Conservation (phyloP, 1,140 invertebrate genomes). For the Bicyclus anynana region DNA sequence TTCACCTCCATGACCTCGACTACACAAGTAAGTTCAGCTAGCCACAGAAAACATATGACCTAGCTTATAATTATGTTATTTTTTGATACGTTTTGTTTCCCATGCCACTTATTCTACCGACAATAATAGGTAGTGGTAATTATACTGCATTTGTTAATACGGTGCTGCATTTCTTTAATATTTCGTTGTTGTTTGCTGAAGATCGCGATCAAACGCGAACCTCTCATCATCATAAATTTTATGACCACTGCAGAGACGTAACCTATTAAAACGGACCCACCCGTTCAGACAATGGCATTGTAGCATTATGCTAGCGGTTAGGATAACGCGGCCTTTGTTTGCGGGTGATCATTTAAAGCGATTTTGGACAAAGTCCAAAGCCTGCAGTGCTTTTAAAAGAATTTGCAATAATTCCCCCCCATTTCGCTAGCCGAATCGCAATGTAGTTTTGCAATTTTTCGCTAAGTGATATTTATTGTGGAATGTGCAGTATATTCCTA, state of each 20-base stretch:
- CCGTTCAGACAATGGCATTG: not conserved
- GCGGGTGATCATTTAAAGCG: constrained; percentile 18
- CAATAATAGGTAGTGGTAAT: no score
- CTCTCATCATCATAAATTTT: not conserved
- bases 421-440: constrained; percentile 10
- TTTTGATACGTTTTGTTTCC: no score
- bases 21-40: no score
- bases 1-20: no score
- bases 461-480: constrained; percentile 22
- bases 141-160: no score
- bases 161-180: no score
- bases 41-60: no score
- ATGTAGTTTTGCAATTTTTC: constrained; percentile 18
- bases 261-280: not conserved
- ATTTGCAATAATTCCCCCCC: constrained; percentile 23
- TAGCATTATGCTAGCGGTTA: constrained; percentile 1
- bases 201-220: not conserved
- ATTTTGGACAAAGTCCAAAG: constrained; percentile 19
- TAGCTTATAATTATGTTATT: no score
- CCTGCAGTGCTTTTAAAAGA: constrained; percentile 24
- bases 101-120: no score
- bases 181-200: no score
- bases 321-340: constrained; percentile 16
- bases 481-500: constrained; percentile 7
- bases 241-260: not conserved